phyloP scores from a whole-genome alignment of 1,140 invertebrate species.

The Metopolophium dirhodum region DNA sequence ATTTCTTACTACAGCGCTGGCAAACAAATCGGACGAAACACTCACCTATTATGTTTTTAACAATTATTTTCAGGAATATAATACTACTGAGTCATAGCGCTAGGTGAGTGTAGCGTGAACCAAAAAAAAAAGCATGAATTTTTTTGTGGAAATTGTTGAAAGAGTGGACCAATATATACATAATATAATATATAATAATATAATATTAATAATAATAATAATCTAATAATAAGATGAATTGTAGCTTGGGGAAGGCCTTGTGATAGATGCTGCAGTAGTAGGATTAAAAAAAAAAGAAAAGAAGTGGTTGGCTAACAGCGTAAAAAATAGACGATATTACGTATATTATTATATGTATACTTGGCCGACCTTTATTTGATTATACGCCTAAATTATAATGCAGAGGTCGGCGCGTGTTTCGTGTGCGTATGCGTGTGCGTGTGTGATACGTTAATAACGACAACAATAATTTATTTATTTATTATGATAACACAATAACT shows the following conservation, averaged over 20 bases:
- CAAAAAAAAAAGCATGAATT: constrained; percentile 55
- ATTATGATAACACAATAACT: neutral
- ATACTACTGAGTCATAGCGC: constrained; percentile 58
- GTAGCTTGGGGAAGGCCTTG: constrained; percentile 53
- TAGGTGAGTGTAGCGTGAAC: constrained; percentile 58
- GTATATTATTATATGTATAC: neutral
- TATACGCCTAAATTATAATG: neutral
- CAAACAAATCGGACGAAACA: constrained; percentile 38
- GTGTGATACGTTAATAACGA: constrained; percentile 5
- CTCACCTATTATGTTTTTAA: constrained; percentile 56
- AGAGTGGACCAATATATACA: constrained; percentile 50
- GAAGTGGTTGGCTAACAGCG: constrained; percentile 37
- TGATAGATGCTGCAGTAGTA: constrained; percentile 52
- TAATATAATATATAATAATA: constrained; percentile 40
- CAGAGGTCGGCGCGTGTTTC: neutral
- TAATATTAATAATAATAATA: constrained; percentile 38
- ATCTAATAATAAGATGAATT: constrained; percentile 15
- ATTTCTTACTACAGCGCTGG: constrained; percentile 21
- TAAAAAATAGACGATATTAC: constrained; percentile 23
- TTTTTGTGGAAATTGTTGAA: constrained; percentile 55
- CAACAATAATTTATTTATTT: neutral
- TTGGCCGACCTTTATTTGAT: neutral
- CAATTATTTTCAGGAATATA: constrained; percentile 58
- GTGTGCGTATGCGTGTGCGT: neutral
- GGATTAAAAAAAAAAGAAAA: constrained; percentile 35